Conservation (phyloP, 2,113 vertebrate genomes). For the Ursus arctos region DNA sequence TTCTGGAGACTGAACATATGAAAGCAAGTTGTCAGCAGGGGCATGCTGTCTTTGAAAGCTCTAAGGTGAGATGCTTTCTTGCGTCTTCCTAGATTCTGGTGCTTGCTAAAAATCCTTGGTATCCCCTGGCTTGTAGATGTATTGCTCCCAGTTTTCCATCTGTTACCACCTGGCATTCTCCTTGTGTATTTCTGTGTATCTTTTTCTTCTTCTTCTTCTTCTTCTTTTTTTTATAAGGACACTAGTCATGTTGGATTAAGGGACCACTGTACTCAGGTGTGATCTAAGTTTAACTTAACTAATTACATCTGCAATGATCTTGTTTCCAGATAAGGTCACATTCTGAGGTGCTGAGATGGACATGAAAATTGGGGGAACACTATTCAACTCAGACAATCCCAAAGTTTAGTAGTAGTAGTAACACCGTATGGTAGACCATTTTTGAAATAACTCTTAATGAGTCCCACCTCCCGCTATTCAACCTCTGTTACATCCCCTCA, state of each 20-base stretch:
- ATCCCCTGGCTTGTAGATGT: background rate
- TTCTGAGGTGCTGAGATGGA: background rate
- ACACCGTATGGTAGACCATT: background rate
- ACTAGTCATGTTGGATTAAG: background rate
- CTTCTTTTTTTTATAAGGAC: background rate
- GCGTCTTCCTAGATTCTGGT: background rate
- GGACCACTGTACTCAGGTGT: background rate
- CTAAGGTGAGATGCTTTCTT: background rate
- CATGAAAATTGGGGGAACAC: background rate
- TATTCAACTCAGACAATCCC: background rate
- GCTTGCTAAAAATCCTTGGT: background rate
- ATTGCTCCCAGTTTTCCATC: background rate
- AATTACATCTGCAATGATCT: background rate
- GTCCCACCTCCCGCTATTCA: background rate
- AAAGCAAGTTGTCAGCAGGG: background rate
- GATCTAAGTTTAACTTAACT: background rate
- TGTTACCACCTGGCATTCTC: background rate
- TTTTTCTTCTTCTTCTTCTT: too few species aligned
- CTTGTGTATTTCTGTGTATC: background rate
- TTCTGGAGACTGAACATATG: background rate
- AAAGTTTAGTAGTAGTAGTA: background rate
- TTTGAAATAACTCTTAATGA: background rate
- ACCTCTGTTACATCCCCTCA: background rate
- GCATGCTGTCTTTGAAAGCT: background rate
- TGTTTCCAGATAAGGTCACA: background rate